Evolutionary conservation across 2,888 invertebrate species (phyloP), one percentile per base, ranked within the genome.

Genomic region (Aphidius colemani): DNA sequence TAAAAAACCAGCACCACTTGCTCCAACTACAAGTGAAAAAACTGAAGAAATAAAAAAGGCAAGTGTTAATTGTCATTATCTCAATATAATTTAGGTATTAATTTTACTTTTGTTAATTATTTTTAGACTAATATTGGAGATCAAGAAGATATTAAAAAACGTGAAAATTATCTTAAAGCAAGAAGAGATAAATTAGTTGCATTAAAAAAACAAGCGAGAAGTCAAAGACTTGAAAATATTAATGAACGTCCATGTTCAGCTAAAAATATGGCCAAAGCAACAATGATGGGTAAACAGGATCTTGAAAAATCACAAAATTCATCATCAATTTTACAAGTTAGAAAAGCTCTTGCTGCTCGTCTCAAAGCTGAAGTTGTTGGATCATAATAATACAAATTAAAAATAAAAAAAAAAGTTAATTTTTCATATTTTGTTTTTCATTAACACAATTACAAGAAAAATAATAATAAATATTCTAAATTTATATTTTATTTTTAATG

Each of bases 161-260:
- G 97, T 0, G 93, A 95, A 75, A 90, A 92, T 70, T 97, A 96
- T 81, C 84, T 98, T 63, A 89, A 92, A 61, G 89, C 92, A 66
- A 96, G 97, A 79, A 87, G 97, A 39, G 97, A 97, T 82, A 95
- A 96, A 78, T 86, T 98, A 60, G 86, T 97, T 51, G 92, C 92
- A 18, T 84, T 96, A 77, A 98, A 97, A 83, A 93, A 92, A 77
- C 90, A 92, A 78, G 95, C 92, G 30, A 87, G 97, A 18, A 91
- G 93, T 76, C 90, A 91, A 71, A 89, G 93, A 78, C 84, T 96
- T 7, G 88, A 87, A 45, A 87, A 86, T 10, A 89, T 89, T 60
- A 83, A 83, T 1, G 83, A 82, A 72, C 79, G 82, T 7, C 81
- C 83, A 6, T 79, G 79, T 65, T 81, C 79, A 4, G 76, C 81